phyloP scores from a whole-genome alignment of 2,888 invertebrate genomes.

The Thymelicus sylvestris region DNA sequence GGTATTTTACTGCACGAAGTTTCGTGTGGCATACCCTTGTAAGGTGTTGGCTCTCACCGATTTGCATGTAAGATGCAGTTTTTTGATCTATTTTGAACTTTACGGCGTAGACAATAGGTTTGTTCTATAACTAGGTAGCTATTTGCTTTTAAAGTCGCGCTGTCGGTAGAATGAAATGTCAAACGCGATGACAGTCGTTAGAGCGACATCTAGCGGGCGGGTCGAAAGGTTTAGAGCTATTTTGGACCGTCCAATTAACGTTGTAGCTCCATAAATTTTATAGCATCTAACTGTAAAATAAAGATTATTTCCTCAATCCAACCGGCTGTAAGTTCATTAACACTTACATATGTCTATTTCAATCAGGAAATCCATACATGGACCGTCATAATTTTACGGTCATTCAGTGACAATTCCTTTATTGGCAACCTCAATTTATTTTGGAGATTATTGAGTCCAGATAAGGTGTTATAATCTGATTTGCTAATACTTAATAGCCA shows the following conservation, averaged over 20 bases:
- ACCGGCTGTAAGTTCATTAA: slow-evolving; percentile 5
- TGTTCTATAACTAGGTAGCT: background rate
- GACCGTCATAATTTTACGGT: background rate
- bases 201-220: slow-evolving; percentile 65
- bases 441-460: background rate
- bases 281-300: slow-evolving; percentile 21
- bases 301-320: slow-evolving; percentile 1
- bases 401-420: background rate
- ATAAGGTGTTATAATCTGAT: too few relatives aligned
- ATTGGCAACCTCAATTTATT: background rate
- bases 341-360: slow-evolving; percentile 7
- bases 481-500: too few relatives aligned
- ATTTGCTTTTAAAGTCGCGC: slow-evolving; percentile 36
- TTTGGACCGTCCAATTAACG: slow-evolving; percentile 27
- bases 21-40: slow-evolving; percentile 69
- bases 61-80: slow-evolving; percentile 41
- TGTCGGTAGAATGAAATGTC: slow-evolving; percentile 66
- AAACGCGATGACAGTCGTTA: slow-evolving; percentile 66
- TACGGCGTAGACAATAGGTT: slow-evolving; percentile 39
- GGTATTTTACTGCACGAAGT: slow-evolving; percentile 77
- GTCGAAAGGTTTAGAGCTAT: slow-evolving; percentile 43
- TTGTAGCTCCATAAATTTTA: slow-evolving; percentile 15
- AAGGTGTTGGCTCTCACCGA: slow-evolving; percentile 50
- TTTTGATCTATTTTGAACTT: slow-evolving; percentile 45
- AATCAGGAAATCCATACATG: slow-evolving; percentile 1